Base-by-base conservation (phyloP, 2,888 invertebrate genomes). In the Lasioglossum morio region DNA sequence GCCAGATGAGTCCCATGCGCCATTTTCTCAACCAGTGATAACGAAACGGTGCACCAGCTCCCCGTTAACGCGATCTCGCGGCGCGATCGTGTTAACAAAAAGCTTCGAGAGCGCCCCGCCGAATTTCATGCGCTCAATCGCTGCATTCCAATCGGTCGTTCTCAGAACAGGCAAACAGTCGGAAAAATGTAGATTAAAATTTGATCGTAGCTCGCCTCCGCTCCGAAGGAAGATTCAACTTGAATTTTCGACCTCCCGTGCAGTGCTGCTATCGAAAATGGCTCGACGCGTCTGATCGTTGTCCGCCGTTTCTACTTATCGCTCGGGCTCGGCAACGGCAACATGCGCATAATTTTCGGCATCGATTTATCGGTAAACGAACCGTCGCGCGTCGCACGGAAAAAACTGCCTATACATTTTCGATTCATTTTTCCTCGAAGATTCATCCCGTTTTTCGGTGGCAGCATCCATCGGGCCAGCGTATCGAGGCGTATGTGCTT, bases 291-390 rank as follows among this genome's bases (percentile, higher is more conserved):
- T 30, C 63, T 30, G 30, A 0, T 8, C 19, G 63, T 63, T 63
- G 30, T 34, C 19, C 16, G 63, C 63, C 30, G 30, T 30, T 63
- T 19, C 63, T 63, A 63, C 63, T 30, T 63, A 30, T 30, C 30
- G 63, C 63, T 30, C 7, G 63, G 2, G 19, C 30, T 8, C 60
- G 27, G 60, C 27, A 27, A 30, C 27, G 27, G 27, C 27, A 27
- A 30, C 63, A 8, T 57, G 57, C 57, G 63, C 63, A 19, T 63
- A 30, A 30, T 63, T 63, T 63, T 30, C 19, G 1, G 16, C 8
- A 30, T 63, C 63, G 63, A 30, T 63, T 30, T 63, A 63, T 63
- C 63, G 63, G 63, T 19, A 16, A 63, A 63, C 63, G 63, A 63
- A 63, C 16, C 30, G 63, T 63, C 4, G 63, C 63, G 4, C 30